Base-by-base conservation (phyloP, 2,113 vertebrate species). In the Astur gentilis region DNA sequence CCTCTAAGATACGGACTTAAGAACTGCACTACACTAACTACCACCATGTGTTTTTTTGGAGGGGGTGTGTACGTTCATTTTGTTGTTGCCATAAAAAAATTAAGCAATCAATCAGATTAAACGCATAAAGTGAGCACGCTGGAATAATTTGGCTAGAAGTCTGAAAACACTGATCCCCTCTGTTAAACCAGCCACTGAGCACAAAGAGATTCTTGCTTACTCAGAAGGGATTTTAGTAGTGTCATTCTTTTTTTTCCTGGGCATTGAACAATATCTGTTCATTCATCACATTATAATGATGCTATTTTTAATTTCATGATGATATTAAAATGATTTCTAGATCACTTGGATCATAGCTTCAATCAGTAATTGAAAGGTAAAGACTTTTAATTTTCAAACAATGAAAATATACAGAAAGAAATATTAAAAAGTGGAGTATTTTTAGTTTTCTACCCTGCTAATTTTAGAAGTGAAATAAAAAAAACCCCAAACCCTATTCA, bases 1-100 rank as follows among this genome's bases (percentile, higher is more conserved):
- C 40, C 45, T 34, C 13, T 27, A 67, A 69, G 8, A 36, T 1
- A 79, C 1, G 4, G 71, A 50, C 4, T 52, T 49, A 17, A 32
- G 52, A 58, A 69, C 19, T 15, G 18, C 21, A 13, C 21, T 60
- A 34, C 42, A 26, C 23, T 47, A 83, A 9, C 13, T 12, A 62
- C 5, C 16, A 78, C 9, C 2, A 8, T 0, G 9, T 16, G n/a
- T 0, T 2, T 36, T 77, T 69, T 81, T 60, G 29, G 49, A 29
- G 4, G 12, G 10, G 13, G 8, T 4, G 2, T 25, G 5, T 44
- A 16, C 9, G 2, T 13, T 83, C 36, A 4, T 52, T 64, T 69
- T 42, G 5, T 29, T 67, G 38, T 26, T 60, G 25, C 29, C n/a
- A 72, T 29, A 38, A 49, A 50, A 27, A 40, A 18, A 9, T 50